A percentile compares a stretch with the other conserved stretches of the same genome.
Evolutionary conservation across 2,888 invertebrate species (phyloP).

Genomic region (Physocephala rufipes): DNA sequence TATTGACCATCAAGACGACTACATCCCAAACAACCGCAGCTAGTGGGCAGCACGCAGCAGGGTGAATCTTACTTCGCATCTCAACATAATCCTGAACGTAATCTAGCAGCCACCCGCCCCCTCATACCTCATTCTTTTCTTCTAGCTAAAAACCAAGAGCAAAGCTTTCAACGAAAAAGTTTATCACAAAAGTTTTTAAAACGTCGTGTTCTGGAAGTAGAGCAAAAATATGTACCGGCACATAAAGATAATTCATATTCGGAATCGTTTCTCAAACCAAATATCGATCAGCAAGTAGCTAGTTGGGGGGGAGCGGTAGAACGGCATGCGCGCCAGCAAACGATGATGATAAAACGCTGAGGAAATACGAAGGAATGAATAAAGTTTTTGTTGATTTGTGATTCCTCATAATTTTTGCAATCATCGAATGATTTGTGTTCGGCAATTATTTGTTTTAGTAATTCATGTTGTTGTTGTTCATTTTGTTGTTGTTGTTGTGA

Average conservation of each 20-base stretch:
- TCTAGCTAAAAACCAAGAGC: too few relatives aligned
- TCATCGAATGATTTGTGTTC: conserved; percentile 22
- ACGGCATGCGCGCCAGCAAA: not conserved
- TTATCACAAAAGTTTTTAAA: too few relatives aligned
- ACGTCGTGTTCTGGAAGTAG: not conserved
- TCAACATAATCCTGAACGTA: too few relatives aligned
- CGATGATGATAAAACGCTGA: not conserved
- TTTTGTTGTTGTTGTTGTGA: too few relatives aligned
- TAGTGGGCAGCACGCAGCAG: too few relatives aligned
- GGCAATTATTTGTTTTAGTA: conserved; percentile 15
- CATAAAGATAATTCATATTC: not conserved
- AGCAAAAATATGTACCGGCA: not conserved
- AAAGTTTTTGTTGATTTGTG: not conserved
- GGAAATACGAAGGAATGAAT: not conserved
- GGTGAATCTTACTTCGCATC: too few relatives aligned
- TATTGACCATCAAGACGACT: too few relatives aligned
- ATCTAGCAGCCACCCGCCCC: too few relatives aligned
- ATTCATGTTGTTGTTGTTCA: not conserved
- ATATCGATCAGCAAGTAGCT: too few relatives aligned
- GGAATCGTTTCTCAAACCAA: not conserved
- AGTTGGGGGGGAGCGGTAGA: not conserved
- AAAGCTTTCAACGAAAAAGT: too few relatives aligned
- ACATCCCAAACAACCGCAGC: too few relatives aligned
- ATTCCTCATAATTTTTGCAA: conserved; percentile 15
- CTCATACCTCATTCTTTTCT: too few relatives aligned